Percentiles rank a stretch among this genome's conserved stretches.
These are phyloP conservation scores for Hydrozoanthus gracilis DNA, from an alignment of 92 coral and sea anemone genomes.

Conservation along the genomic window DNA sequence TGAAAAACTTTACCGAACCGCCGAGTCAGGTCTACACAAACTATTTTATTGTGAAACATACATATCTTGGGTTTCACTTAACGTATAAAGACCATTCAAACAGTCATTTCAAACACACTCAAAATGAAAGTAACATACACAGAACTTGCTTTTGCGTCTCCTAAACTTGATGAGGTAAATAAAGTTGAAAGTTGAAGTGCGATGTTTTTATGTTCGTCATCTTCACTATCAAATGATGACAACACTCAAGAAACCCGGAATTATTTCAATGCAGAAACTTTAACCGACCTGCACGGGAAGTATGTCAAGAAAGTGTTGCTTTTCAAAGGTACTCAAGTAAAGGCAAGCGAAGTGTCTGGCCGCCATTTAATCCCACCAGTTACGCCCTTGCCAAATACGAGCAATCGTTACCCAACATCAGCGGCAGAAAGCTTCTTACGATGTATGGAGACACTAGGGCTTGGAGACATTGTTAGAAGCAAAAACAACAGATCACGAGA, in stretches of 20 bases:
- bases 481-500: slow-evolving; percentile 28
- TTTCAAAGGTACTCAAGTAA: slow-evolving; percentile 28
- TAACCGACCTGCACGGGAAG: slow-evolving; percentile 52
- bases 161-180: neutral
- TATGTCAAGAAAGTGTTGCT: slow-evolving; percentile 44
- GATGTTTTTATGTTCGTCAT: slow-evolving; percentile 38
- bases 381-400: slow-evolving; percentile 38
- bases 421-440: slow-evolving; percentile 44
- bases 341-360: slow-evolving; percentile 60
- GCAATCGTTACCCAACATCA: slow-evolving; percentile 31
- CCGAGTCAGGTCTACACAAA: neutral
- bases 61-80: neutral
- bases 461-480: slow-evolving; percentile 25
- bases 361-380: slow-evolving; percentile 51
- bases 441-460: slow-evolving; percentile 54
- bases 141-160: neutral
- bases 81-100: slow-evolving; percentile 12
- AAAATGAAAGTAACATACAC: neutral
- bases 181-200: neutral
- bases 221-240: neutral
- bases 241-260: neutral
- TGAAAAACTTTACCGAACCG: neutral
- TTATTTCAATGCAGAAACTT: slow-evolving; percentile 41
- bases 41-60: neutral
- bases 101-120: neutral